Percentiles rank a stretch among this genome's conserved stretches.
phyloP scores from a whole-genome alignment of 2,113 vertebrate genomes.

The Corythoichthys intestinalis region DNA sequence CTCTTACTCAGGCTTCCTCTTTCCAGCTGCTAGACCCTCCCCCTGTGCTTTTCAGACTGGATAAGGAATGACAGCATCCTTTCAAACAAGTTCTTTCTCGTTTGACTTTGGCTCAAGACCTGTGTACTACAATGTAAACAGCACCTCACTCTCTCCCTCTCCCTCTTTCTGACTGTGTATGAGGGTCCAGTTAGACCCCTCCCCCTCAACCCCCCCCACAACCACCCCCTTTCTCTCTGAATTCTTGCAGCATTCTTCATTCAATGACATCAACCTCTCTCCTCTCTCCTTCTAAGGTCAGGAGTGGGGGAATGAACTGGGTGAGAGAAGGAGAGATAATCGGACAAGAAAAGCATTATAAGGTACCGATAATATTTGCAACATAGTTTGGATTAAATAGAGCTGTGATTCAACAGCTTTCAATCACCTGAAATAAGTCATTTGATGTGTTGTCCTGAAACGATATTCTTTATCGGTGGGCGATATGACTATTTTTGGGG shows the following conservation, averaged over 20 bases:
- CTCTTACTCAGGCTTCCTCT: constrained; percentile 35
- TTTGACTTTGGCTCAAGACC: constrained; percentile 62
- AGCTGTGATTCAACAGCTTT: constrained; percentile 23
- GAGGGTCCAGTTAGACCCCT: constrained; percentile 48
- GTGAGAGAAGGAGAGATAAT: constrained; percentile 58
- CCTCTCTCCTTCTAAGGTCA: constrained; percentile 83
- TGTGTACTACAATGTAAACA: constrained; percentile 70
- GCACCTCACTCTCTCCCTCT: constrained; percentile 40
- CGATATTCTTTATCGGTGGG: too few relatives aligned
- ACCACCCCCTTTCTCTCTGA: constrained; percentile 50
- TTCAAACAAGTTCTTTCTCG: constrained; percentile 78
- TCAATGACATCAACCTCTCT: constrained; percentile 75
- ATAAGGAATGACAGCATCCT: constrained; percentile 77
- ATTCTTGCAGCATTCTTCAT: constrained; percentile 78
- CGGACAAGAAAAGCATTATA: constrained; percentile 64
- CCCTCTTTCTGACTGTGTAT: constrained; percentile 38
- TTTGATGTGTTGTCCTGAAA: constrained; percentile 5
- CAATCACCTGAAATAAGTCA: constrained; percentile 1
- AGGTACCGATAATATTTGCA: constrained; percentile 60
- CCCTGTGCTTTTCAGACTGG: constrained; percentile 60
- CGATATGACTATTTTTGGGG: too few relatives aligned
- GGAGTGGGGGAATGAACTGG: constrained; percentile 58
- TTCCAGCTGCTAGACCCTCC: constrained; percentile 65
- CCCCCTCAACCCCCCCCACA: constrained; percentile 19
- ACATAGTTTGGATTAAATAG: constrained; percentile 33